Percentiles rank a stretch among this genome's conserved stretches.
These are phyloP conservation scores for Selene dorsalis DNA, from an alignment of 2,797 vertebrate species.

Conservation along the genomic window DNA sequence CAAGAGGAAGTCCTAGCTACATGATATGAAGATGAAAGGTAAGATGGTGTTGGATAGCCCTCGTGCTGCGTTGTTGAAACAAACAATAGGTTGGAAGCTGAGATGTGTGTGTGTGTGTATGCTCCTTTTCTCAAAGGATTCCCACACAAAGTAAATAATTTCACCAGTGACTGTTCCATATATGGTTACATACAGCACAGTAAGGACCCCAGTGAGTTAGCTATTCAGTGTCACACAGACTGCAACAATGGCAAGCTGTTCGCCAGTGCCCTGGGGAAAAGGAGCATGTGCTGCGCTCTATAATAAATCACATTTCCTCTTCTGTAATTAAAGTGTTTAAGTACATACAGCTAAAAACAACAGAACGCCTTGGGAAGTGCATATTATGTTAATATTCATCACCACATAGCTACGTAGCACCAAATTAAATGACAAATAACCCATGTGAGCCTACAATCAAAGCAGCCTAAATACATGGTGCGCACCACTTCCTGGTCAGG, in stretches of 20 bases:
- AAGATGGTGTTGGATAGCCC: slow-evolving; percentile 67
- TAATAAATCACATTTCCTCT: slow-evolving; percentile 73
- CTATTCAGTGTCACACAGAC: slow-evolving; percentile 55
- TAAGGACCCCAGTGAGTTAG: slow-evolving; percentile 51
- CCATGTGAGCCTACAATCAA: slow-evolving; percentile 42
- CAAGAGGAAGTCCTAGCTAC: slow-evolving; percentile 65
- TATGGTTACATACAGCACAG: slow-evolving; percentile 56
- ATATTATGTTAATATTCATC: slow-evolving; percentile 64
- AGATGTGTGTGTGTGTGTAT: not conserved
- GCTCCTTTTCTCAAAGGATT: slow-evolving; percentile 66
- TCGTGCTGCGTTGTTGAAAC: slow-evolving; percentile 54
- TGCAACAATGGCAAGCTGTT: slow-evolving; percentile 75
- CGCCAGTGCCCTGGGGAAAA: slow-evolving; percentile 49
- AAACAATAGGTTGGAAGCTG: slow-evolving; percentile 64
- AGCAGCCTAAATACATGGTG: slow-evolving; percentile 53
- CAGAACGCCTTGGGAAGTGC: slow-evolving; percentile 56
- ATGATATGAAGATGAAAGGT: slow-evolving; percentile 73
- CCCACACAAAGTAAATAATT: slow-evolving; percentile 69
- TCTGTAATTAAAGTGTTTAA: slow-evolving; percentile 73
- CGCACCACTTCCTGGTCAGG: slow-evolving; percentile 34
- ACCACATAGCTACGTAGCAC: slow-evolving; percentile 19
- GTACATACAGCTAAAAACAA: slow-evolving; percentile 66
- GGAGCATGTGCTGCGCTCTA: slow-evolving; percentile 35
- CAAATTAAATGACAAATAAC: slow-evolving; percentile 57
- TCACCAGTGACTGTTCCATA: slow-evolving; percentile 59